A percentile compares a stretch with the other conserved stretches of the same genome.
These are phyloP conservation scores for Melanotaenia maccullochi DNA, from an alignment of 2,797 vertebrate genomes.

Conservation along the genomic window DNA sequence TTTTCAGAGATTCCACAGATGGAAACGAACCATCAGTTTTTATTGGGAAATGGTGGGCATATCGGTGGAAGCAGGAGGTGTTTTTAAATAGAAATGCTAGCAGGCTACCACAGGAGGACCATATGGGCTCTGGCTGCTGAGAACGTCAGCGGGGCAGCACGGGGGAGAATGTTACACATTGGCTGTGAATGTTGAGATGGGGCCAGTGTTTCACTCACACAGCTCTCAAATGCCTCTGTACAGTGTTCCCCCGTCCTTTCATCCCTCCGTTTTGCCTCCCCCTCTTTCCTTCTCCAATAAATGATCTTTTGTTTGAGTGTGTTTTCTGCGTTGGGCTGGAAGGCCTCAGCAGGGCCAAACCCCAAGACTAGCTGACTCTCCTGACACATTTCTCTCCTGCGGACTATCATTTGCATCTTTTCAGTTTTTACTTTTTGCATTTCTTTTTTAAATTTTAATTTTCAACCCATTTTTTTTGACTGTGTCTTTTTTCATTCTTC, in stretches of 20 bases:
- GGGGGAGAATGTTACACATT: conserved; percentile 76
- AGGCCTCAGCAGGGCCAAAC: conserved; percentile 59
- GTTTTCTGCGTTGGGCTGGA: conserved; percentile 69
- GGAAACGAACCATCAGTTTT: conserved; percentile 59
- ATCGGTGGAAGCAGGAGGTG: conserved; percentile 25
- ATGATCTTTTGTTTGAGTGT: conserved; percentile 82
- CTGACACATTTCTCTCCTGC: conserved; percentile 38
- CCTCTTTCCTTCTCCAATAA: conserved; percentile 80
- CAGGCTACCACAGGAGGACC: conserved; percentile 53
- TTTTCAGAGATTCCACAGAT: conserved; percentile 48
- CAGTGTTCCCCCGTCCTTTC: conserved; percentile 72
- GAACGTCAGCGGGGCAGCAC: conserved; percentile 61
- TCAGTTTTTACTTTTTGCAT: conserved; percentile 9
- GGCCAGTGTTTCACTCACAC: conserved; percentile 79
- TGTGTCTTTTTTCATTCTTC: conserved; percentile 11
- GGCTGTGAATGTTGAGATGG: conserved; percentile 85
- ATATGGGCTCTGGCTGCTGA: conserved; percentile 59
- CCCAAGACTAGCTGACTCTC: conserved; percentile 55
- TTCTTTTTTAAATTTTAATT: conserved; percentile 5
- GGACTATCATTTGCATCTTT: conserved; percentile 36
- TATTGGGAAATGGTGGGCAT: conserved; percentile 29
- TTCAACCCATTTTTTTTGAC: conserved; percentile 3
- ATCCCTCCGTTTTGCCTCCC: conserved; percentile 58
- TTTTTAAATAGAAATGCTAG: conserved; percentile 45
- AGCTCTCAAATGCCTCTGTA: conserved; percentile 76